A percentile compares a stretch with the other conserved stretches of the same genome.
phyloP scores from a whole-genome alignment of 1,140 invertebrate species.

The Trachelipus rathkii region DNA sequence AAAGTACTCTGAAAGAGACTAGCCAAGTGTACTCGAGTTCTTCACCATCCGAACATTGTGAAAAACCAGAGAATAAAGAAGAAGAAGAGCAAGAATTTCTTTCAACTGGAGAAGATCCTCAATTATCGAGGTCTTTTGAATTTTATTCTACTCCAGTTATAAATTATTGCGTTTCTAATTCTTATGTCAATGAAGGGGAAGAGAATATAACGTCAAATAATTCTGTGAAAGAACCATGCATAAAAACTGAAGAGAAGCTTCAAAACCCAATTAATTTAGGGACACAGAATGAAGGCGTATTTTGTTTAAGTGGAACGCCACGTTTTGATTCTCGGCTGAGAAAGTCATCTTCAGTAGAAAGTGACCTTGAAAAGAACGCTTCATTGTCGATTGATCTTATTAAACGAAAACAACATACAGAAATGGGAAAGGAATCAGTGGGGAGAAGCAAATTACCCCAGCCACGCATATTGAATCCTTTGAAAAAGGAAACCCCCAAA shows the following conservation, averaged over 20 bases:
- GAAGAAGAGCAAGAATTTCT: not conserved
- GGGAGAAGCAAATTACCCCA: too few species aligned
- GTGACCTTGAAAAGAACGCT: not conserved
- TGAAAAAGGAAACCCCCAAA: too few species aligned
- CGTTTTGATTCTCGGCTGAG: not conserved
- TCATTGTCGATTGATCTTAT: not conserved
- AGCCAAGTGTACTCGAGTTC: not conserved
- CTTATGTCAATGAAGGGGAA: too few species aligned
- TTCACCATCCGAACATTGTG: not conserved
- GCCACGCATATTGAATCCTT: too few species aligned
- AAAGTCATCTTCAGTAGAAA: not conserved
- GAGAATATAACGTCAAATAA: too few species aligned
- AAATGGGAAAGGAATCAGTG: not conserved
- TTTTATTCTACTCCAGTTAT: not conserved
- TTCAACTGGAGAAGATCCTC: not conserved
- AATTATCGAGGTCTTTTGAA: not conserved
- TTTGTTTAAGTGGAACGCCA: not conserved
- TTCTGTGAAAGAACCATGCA: too few species aligned
- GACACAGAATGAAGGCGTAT: not conserved
- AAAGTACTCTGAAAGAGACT: conserved; percentile 8
- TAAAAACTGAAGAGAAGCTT: too few species aligned
- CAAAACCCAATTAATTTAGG: too few species aligned
- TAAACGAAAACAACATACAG: not conserved
- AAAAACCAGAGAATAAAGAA: not conserved
- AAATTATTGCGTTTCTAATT: too few species aligned